phyloP scores from a whole-genome alignment of 2,888 invertebrate species.

The Stenolophus ochropezus region DNA sequence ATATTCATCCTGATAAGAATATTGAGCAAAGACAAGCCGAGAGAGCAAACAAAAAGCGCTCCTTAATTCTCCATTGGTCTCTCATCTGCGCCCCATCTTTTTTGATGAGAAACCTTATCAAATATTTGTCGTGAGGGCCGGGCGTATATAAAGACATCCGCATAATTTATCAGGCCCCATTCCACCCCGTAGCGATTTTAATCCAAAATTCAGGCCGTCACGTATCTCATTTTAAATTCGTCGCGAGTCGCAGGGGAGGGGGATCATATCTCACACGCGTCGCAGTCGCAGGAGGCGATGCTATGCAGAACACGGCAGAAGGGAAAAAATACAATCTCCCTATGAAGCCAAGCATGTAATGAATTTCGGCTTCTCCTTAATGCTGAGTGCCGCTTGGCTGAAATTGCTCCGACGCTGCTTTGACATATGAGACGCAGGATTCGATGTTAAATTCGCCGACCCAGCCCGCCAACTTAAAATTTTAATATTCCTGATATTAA shows the following conservation, averaged over 20 bases:
- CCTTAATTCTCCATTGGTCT: conserved; percentile 41
- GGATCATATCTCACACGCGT: conserved; percentile 50
- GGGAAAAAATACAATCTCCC: conserved; percentile 72
- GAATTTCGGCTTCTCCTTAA: conserved; percentile 70
- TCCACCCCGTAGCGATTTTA: conserved; percentile 56
- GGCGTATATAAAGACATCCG: conserved; percentile 58
- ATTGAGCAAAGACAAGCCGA: background rate
- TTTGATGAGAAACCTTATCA: conserved; percentile 58
- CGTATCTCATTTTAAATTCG: conserved; percentile 61
- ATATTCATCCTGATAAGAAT: background rate
- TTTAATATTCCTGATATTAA: conserved; percentile 62
- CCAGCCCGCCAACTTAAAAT: conserved; percentile 62
- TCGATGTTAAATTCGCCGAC: conserved; percentile 63
- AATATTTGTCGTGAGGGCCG: conserved; percentile 48
- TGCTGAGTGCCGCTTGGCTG: conserved; percentile 67
- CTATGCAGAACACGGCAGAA: conserved; percentile 60
- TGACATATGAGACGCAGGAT: conserved; percentile 69
- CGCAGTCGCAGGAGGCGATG: background rate
- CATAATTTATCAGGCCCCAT: conserved; percentile 57
- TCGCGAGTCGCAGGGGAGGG: conserved; percentile 55
- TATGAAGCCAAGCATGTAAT: conserved; percentile 72
- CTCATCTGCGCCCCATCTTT: conserved; percentile 55
- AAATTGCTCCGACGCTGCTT: conserved; percentile 65
- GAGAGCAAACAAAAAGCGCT: conserved; percentile 11
- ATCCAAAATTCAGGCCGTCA: conserved; percentile 59